phyloP scores from a whole-genome alignment of 2,113 vertebrate genomes.

The Antechinus stuartii region DNA sequence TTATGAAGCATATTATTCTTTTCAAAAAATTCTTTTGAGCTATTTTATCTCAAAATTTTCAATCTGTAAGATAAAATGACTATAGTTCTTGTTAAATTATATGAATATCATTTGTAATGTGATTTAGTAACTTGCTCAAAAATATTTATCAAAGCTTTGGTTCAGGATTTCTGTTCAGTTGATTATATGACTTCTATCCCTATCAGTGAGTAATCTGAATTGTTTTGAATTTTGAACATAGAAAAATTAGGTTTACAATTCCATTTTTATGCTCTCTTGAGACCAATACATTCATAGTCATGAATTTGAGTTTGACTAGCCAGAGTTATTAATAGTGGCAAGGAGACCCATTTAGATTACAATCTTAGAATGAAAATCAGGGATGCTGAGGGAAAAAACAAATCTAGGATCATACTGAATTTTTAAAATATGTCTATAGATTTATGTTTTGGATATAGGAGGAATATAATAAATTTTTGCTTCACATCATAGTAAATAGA shows the following conservation, averaged over 20 bases:
- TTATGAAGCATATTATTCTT: neutral
- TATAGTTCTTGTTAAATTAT: neutral
- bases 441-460: neutral
- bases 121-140: neutral
- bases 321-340: neutral
- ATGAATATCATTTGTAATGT: neutral
- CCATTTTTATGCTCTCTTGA: neutral
- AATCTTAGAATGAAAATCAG: neutral
- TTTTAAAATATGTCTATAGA: neutral
- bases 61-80: neutral
- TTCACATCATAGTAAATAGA: too few species aligned
- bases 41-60: neutral
- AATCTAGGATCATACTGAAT: neutral
- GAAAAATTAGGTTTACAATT: neutral
- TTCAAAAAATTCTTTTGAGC: neutral
- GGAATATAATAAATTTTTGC: too few species aligned
- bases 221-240: neutral
- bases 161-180: neutral
- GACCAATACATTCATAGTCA: neutral
- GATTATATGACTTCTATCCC: neutral
- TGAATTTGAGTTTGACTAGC: neutral
- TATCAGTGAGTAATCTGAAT: neutral
- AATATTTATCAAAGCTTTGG: neutral
- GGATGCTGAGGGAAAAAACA: neutral
- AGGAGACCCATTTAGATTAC: neutral